These are phyloP conservation scores for Lytechinus pictus DNA, from an alignment of 35 echinoderm and acorn worm genomes.

Conservation along the genomic window DNA sequence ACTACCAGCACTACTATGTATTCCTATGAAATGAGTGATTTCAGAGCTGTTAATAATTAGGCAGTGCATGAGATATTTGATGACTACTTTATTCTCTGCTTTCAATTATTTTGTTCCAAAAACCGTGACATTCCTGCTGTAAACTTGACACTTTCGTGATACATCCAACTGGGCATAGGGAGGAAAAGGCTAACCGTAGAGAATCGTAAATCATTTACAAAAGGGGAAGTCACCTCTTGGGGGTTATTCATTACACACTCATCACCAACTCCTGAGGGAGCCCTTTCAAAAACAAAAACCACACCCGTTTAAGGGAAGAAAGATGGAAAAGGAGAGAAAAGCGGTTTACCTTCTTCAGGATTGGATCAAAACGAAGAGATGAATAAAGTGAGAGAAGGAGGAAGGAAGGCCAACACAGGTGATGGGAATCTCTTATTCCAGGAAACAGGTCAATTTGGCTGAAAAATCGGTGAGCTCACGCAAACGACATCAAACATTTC, in stretches of 20 bases:
- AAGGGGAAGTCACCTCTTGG: neutral
- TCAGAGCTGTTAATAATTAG: too few relatives aligned
- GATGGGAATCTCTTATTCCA: slow-evolving; percentile 25
- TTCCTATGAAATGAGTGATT: too few relatives aligned
- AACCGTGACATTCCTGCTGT: neutral
- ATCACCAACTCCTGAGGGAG: neutral
- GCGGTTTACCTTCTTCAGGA: neutral
- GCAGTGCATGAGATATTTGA: too few relatives aligned
- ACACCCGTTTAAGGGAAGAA: neutral
- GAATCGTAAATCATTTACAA: neutral
- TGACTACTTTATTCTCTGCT: neutral
- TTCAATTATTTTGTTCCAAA: neutral
- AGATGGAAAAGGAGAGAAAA: neutral
- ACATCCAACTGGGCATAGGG: neutral
- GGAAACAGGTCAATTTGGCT: slow-evolving; percentile 49
- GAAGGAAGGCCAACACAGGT: neutral
- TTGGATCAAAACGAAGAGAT: neutral
- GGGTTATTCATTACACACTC: neutral
- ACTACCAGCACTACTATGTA: too few relatives aligned
- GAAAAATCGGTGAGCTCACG: slow-evolving; percentile 39
- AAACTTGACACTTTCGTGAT: neutral
- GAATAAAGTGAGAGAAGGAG: neutral
- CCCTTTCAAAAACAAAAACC: neutral
- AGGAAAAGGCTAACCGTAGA: neutral
- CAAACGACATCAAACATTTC: slow-evolving; percentile 44